phyloP scores from a whole-genome alignment of 2,113 vertebrate genomes.

The Malaclemys terrapin region DNA sequence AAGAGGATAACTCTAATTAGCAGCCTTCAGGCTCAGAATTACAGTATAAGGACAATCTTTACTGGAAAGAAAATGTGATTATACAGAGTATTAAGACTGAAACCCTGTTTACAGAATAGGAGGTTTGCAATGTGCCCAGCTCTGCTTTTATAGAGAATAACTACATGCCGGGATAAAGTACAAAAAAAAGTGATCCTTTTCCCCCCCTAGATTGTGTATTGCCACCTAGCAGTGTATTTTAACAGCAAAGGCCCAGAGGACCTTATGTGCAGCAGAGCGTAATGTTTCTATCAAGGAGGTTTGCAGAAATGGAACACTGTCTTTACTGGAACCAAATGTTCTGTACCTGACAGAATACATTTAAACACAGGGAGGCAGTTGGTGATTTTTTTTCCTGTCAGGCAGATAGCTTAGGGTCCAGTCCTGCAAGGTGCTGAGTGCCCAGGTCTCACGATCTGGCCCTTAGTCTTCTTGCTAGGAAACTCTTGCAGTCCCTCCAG shows the following conservation, averaged over 20 bases:
- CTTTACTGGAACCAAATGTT: neutral
- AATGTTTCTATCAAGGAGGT: neutral
- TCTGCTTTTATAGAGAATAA: neutral
- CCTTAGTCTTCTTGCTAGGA: neutral
- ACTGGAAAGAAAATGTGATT: neutral
- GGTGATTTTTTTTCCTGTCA: neutral
- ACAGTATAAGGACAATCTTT: neutral
- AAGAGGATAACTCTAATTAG: constrained; percentile 36
- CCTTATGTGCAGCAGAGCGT: neutral
- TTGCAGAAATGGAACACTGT: neutral
- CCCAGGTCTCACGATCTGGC: neutral
- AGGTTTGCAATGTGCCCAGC: neutral
- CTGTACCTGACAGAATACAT: neutral
- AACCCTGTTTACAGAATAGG: neutral
- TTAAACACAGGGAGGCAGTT: neutral
- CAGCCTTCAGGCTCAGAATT: constrained; percentile 26
- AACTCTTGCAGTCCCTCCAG: neutral
- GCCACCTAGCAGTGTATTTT: neutral
- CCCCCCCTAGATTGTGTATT: neutral
- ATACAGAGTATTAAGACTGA: constrained; percentile 14
- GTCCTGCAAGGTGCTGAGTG: neutral
- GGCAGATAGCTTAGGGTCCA: neutral
- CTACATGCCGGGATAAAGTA: neutral
- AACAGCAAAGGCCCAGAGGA: neutral
- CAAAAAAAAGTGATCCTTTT: neutral